These are phyloP conservation scores for Noctuana brunneofusca DNA, from an alignment of 2,888 invertebrate species.

Conservation along the genomic window DNA sequence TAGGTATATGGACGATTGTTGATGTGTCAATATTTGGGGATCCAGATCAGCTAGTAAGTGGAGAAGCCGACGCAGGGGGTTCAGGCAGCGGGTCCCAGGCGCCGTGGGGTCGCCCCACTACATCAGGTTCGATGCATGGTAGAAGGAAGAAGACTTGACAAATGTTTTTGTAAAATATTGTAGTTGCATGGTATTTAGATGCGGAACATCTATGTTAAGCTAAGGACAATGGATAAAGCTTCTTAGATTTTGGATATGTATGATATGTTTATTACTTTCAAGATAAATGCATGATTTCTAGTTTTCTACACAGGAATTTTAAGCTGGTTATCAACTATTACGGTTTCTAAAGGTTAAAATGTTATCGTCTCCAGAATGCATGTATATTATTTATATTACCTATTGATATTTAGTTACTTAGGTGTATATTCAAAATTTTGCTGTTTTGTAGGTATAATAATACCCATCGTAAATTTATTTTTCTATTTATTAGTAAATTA, in stretches of 20 bases:
- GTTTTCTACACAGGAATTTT: neutral
- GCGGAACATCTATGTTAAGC: neutral
- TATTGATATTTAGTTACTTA: too few species aligned
- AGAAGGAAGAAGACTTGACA: slow-evolving; percentile 29
- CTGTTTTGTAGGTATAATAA: too few species aligned
- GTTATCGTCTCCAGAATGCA: neutral
- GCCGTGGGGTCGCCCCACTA: slow-evolving; percentile 69
- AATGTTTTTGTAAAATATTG: neutral
- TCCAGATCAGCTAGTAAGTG: slow-evolving; percentile 78
- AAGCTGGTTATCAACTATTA: neutral
- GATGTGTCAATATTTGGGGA: slow-evolving; percentile 46
- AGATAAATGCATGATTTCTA: neutral
- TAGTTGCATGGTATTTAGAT: neutral
- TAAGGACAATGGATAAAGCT: neutral
- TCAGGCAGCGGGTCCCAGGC: slow-evolving; percentile 65
- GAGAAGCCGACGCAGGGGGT: slow-evolving; percentile 65
- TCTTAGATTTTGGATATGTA: neutral
- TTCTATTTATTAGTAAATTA: too few species aligned
- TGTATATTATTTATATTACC: too few species aligned
- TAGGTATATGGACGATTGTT: neutral
- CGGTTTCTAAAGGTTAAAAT: neutral
- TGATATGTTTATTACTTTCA: neutral
- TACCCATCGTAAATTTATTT: too few species aligned
- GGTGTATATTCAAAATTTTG: too few species aligned
- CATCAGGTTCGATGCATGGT: slow-evolving; percentile 77